These are phyloP conservation scores for Tarsius wallacei DNA, from an alignment of 2,797 vertebrate species.

Conservation along the genomic window DNA sequence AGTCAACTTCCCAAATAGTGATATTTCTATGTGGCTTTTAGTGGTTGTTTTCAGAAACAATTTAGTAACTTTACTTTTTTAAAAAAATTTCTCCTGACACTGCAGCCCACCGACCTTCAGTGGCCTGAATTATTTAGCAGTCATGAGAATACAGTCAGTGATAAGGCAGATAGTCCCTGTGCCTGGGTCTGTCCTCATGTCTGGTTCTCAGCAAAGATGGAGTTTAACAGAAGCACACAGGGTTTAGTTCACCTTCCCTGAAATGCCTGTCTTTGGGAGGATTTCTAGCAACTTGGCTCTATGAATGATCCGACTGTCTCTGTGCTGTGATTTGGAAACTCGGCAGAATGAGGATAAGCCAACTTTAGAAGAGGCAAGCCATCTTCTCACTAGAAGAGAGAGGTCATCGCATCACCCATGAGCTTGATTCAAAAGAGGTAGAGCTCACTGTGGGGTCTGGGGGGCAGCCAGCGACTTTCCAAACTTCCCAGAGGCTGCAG, in stretches of 20 bases:
- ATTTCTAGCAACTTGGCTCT: no score
- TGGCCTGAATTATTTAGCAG: background rate
- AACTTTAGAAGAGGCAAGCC: background rate
- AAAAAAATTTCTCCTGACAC: background rate
- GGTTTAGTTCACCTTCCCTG: background rate
- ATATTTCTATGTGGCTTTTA: constrained; percentile 22
- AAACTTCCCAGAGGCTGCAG: constrained; percentile 65
- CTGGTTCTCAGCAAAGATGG: background rate
- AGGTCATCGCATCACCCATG: background rate
- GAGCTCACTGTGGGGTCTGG: background rate
- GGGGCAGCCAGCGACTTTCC: constrained; percentile 61
- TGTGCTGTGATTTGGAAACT: background rate
- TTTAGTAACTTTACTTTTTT: background rate
- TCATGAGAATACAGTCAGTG: background rate
- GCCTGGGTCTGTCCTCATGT: background rate
- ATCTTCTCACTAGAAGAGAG: background rate
- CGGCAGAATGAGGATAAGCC: background rate
- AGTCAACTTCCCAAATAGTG: constrained; percentile 77
- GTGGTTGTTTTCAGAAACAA: constrained; percentile 1
- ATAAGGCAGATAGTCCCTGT: background rate
- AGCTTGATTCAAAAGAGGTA: background rate
- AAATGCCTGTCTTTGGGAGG: background rate
- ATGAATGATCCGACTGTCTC: background rate
- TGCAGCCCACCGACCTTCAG: background rate
- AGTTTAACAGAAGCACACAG: fast-evolving